Percentiles rank a stretch among this genome's conserved stretches.
Evolutionary conservation across 2,797 vertebrate species (phyloP).

Genomic region (Bucorvus abyssinicus): DNA sequence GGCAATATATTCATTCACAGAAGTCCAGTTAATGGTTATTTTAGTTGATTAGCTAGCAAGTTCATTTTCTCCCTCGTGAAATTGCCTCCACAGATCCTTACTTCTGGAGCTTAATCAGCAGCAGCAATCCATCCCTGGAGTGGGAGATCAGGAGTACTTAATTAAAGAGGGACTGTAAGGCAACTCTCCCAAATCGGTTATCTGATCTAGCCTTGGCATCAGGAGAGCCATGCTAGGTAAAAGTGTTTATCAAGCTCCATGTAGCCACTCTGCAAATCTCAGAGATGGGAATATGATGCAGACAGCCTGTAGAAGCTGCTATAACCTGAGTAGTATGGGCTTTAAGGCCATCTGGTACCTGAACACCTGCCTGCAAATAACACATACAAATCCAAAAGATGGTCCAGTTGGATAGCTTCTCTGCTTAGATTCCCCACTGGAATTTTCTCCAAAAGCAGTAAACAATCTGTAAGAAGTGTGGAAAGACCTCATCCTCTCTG

Average conservation of each 20-base stretch:
- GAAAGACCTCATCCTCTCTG: slow-evolving; percentile 24
- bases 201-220: slow-evolving; percentile 69
- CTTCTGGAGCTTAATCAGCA: slow-evolving; percentile 70
- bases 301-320: slow-evolving; percentile 70
- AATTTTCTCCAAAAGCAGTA: slow-evolving; percentile 60
- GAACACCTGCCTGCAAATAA: slow-evolving; percentile 76
- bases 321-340: slow-evolving; percentile 67
- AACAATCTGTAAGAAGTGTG: slow-evolving; percentile 44
- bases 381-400: slow-evolving; percentile 65
- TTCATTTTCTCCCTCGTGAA: slow-evolving; percentile 63
- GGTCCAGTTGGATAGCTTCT: slow-evolving; percentile 66
- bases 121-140: slow-evolving; percentile 64
- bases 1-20: slow-evolving; percentile 4
- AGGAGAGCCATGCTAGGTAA: slow-evolving; percentile 66
- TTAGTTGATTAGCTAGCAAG: slow-evolving; percentile 60
- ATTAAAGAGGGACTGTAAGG: slow-evolving; percentile 72
- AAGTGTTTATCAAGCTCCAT: slow-evolving; percentile 63
- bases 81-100: slow-evolving; percentile 59
- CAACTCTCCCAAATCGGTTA: slow-evolving; percentile 69
- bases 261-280: slow-evolving; percentile 71
- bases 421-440: slow-evolving; percentile 35
- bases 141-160: slow-evolving; percentile 67
- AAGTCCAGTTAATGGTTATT: slow-evolving; percentile 56
- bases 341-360: slow-evolving; percentile 78
- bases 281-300: slow-evolving; percentile 70